Percentiles rank a stretch among this genome's conserved stretches.
These are phyloP conservation scores for Balearica regulorum DNA, from an alignment of 2,797 vertebrate genomes.

Conservation along the genomic window DNA sequence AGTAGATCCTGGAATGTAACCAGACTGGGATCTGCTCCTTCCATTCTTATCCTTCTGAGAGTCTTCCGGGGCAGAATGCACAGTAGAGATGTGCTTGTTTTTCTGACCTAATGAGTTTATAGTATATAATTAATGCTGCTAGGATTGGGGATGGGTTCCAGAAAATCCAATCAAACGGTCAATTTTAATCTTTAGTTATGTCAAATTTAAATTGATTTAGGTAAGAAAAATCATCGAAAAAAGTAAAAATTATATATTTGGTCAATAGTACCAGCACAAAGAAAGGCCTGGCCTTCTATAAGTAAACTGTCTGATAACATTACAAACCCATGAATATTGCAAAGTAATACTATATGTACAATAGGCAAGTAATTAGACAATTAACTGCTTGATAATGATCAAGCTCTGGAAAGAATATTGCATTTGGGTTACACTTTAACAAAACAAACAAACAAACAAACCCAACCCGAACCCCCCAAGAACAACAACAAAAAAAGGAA, in stretches of 20 bases:
- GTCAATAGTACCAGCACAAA: background rate
- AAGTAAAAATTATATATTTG: background rate
- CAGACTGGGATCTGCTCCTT: background rate
- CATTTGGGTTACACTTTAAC: background rate
- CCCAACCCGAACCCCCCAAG: too few species aligned
- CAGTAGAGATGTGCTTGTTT: background rate
- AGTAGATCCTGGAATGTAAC: background rate
- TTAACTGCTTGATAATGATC: background rate
- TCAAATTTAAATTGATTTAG: background rate
- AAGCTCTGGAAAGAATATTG: background rate
- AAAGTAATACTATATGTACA: background rate
- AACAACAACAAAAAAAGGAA: background rate
- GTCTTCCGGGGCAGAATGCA: background rate
- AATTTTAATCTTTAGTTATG: background rate
- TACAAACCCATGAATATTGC: background rate
- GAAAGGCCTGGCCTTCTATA: background rate
- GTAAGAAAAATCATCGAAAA: background rate
- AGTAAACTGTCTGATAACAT: background rate
- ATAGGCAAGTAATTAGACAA: background rate
- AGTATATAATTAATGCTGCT: background rate
- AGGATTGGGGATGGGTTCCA: background rate
- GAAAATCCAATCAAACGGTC: background rate
- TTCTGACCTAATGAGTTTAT: background rate
- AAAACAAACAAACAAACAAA: background rate
- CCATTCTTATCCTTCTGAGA: background rate